These are phyloP conservation scores for Ammospiza maritima DNA, from an alignment of 2,797 vertebrate genomes.

Conservation along the genomic window DNA sequence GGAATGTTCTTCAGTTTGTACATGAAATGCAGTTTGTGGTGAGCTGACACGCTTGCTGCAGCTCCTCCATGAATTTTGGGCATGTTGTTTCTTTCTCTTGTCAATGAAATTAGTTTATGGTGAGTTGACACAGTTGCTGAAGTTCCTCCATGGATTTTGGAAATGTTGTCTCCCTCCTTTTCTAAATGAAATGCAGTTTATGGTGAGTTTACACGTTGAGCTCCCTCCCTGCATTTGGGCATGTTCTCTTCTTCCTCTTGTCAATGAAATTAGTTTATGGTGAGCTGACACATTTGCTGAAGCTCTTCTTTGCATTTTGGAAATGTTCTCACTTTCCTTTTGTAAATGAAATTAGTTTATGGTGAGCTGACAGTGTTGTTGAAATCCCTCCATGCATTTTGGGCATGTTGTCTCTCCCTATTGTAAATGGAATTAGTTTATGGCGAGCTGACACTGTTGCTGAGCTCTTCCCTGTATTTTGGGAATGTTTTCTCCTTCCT, in stretches of 20 bases:
- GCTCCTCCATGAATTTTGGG: no score
- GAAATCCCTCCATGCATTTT: background rate
- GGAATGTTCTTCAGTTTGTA: background rate
- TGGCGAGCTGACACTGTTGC: fast-evolving
- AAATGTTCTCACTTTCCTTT: background rate
- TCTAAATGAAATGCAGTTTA: background rate
- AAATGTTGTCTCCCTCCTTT: background rate
- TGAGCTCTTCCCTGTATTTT: fast-evolving
- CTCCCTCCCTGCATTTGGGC: fast-evolving
- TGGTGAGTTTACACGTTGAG: background rate
- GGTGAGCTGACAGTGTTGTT: background rate
- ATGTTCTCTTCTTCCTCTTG: background rate
- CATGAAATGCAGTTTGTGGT: background rate
- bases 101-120: background rate
- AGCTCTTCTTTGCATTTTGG: background rate
- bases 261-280: background rate
- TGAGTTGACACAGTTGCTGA: background rate
- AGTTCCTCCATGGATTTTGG: background rate
- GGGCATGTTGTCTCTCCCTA: background rate
- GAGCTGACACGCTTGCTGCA: no score
- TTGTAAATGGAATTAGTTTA: background rate
- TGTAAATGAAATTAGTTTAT: background rate
- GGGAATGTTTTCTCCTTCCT: background rate
- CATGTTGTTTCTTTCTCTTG: background rate
- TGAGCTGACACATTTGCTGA: background rate